phyloP scores from a whole-genome alignment of 2,797 vertebrate genomes.

The Luscinia luscinia region DNA sequence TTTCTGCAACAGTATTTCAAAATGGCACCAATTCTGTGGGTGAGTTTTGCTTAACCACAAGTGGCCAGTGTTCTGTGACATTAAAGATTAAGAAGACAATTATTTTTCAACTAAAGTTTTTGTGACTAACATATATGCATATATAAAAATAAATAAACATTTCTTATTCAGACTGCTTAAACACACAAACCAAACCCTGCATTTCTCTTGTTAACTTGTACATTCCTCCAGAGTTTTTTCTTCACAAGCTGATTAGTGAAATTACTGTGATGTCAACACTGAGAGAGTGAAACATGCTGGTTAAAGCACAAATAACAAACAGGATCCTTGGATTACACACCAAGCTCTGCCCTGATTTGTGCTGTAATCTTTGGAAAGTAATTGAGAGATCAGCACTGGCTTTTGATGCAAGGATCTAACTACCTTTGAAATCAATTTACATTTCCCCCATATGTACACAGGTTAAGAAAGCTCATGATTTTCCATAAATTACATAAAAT shows the following conservation, averaged over 20 bases:
- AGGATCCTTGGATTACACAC: neutral
- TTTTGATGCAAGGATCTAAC: neutral
- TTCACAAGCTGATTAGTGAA: neutral
- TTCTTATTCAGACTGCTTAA: neutral
- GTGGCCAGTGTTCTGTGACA: neutral
- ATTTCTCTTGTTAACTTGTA: neutral
- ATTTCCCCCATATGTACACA: neutral
- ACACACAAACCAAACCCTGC: neutral
- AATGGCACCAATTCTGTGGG: neutral
- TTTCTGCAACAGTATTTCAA: neutral
- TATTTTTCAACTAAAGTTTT: neutral
- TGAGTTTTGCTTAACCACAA: neutral
- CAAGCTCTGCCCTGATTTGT: neutral
- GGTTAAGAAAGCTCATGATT: neutral
- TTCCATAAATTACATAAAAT: neutral
- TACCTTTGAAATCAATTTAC: neutral
- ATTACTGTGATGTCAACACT: neutral
- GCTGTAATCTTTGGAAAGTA: neutral
- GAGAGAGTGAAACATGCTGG: neutral
- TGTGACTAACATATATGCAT: neutral
- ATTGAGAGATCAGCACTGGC: neutral
- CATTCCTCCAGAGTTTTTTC: neutral
- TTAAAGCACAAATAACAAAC: neutral
- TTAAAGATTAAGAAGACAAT: neutral
- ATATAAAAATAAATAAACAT: neutral